Base-by-base conservation (phyloP, 1,140 invertebrate genomes). In the Heliconius nattereri region DNA sequence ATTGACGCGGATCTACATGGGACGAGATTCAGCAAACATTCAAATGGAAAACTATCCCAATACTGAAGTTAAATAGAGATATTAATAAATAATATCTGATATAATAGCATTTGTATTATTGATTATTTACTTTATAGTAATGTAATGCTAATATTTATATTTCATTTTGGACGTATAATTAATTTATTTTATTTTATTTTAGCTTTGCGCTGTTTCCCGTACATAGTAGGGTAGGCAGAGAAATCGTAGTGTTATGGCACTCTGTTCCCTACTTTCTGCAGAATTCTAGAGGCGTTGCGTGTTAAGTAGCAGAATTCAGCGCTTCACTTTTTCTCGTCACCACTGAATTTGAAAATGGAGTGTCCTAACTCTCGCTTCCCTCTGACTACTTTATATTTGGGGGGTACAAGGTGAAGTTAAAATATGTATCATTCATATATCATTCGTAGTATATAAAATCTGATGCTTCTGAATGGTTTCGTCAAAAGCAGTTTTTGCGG, bases 401-500 rank as follows among this genome's bases (percentile, higher is more conserved):
- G 23, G 9, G 2, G 7, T 66, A 16, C 23, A 29, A 26, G 3
- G 11, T 66, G 13, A 66, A 29, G 60, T 26, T 29, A 29, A 16
- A 66, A 66, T 35, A 35, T 35, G 32, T 7, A 2, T 29, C 29
- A 66, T n/a, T 16, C 26, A 2, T 57, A 57, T 26, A 40, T 75
- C 73, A 66, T 40, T n/a, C 32, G 35, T 60, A 40, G 26, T 66
- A 20, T 19, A 66, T 16, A 37, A 40, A 40, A 40, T 60, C n/a
- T 37, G 74, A 66, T 54, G 57, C 57, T 75, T 60, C 29, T n/a
- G 35, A 23, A 75, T 32, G 20, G 74, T 37, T 60, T 40, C n/a
- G 60, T 75, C 40, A 57, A 75, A 26, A 60, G 74, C 35, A 49
- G 23, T 23, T 23, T 75, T 75, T 75, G 54, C n/a, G 57, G 49